Percentiles rank a stretch among this genome's conserved stretches.
These are phyloP conservation scores for Rhizomys pruinosus DNA, from an alignment of 2,113 vertebrate species.

Conservation along the genomic window DNA sequence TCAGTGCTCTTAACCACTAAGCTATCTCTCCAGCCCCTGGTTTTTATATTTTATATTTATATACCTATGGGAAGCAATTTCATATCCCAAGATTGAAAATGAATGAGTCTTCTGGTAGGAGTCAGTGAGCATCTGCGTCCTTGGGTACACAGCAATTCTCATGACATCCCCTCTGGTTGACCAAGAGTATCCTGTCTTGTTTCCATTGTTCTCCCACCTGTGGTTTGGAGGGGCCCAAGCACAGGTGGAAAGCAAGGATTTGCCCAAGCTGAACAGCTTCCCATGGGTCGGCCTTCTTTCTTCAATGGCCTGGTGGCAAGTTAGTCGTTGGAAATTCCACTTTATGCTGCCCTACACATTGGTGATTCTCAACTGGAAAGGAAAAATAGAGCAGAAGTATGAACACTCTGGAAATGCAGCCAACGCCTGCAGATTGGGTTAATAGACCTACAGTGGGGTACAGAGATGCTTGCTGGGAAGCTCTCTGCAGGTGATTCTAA, in stretches of 20 bases:
- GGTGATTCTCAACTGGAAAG: background rate
- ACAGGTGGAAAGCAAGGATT: background rate
- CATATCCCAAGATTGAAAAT: constrained; percentile 14
- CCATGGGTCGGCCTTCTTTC: background rate
- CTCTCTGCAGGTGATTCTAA: background rate
- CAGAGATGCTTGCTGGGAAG: background rate
- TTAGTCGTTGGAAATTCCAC: background rate
- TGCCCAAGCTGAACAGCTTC: background rate
- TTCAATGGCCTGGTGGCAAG: background rate
- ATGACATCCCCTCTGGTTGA: background rate
- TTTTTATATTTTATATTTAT: too few species aligned
- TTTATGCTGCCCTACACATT: background rate
- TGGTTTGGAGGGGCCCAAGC: background rate
- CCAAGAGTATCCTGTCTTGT: background rate
- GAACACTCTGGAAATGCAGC: background rate
- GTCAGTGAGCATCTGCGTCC: background rate
- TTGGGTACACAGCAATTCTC: background rate
- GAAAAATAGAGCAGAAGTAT: background rate
- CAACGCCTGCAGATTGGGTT: background rate
- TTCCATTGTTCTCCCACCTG: background rate
- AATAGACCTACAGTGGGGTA: background rate
- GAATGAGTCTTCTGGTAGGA: background rate
- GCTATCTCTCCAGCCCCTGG: too few species aligned
- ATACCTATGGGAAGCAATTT: background rate
- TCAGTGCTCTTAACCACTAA: too few species aligned